Conservation (phyloP, 1,140 invertebrate species). For the Oryctes rhinoceros region DNA sequence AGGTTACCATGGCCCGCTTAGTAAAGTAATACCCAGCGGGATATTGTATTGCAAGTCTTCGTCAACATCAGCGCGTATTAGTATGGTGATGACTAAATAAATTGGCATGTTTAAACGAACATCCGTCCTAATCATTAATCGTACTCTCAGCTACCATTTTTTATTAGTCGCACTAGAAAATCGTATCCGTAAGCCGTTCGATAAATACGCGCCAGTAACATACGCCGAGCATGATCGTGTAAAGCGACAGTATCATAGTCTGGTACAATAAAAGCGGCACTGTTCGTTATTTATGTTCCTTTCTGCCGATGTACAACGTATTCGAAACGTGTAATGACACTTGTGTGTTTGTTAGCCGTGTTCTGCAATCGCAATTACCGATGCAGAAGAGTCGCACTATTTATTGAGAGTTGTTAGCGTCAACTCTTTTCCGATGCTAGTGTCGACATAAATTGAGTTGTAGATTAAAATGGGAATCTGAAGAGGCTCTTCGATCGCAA, state of each 20-base stretch:
- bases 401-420: conserved; percentile 29
- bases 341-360: conserved; percentile 42
- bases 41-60: neutral
- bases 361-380: conserved; percentile 42
- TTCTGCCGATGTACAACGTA: conserved; percentile 39
- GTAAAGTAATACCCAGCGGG: too few relatives aligned
- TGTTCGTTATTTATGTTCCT: conserved; percentile 36
- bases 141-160: neutral
- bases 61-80: neutral
- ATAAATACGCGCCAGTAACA: neutral
- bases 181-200: neutral
- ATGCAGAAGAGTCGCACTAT: conserved; percentile 17
- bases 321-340: conserved; percentile 44
- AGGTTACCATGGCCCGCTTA: too few relatives aligned
- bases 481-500: too few relatives aligned
- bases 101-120: neutral
- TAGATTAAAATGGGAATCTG: too few relatives aligned
- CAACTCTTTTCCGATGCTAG: neutral
- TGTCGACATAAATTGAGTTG: too few relatives aligned
- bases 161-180: neutral
- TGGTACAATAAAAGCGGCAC: conserved; percentile 5
- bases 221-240: neutral
- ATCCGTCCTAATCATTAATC: neutral
- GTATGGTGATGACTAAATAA: neutral
- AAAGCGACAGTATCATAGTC: neutral